phyloP scores from a whole-genome alignment of 1,140 invertebrate genomes.

The Drosophila murphyi region DNA sequence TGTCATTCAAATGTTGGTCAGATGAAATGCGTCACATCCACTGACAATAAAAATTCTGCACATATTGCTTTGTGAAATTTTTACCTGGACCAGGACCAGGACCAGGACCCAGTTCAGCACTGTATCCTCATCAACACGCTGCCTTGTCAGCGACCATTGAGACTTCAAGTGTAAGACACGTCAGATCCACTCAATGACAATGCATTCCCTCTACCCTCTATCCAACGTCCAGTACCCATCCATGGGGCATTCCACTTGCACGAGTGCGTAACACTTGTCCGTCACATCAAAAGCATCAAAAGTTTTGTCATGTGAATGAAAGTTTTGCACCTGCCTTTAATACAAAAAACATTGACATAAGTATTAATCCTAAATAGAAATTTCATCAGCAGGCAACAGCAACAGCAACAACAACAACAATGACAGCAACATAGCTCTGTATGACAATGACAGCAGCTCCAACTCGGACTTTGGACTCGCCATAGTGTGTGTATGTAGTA shows the following conservation, averaged over 20 bases:
- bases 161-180: slow-evolving; percentile 75
- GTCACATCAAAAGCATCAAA: slow-evolving; percentile 78
- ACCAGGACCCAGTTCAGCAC: neutral
- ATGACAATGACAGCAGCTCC: slow-evolving; percentile 29
- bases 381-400: slow-evolving; percentile 62
- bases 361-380: slow-evolving; percentile 79
- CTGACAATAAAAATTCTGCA: slow-evolving; percentile 60
- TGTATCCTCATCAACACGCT: slow-evolving; percentile 66
- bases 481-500: neutral
- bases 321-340: slow-evolving; percentile 64
- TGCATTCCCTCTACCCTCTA: slow-evolving; percentile 1
- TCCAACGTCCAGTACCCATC: neutral
- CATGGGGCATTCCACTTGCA: slow-evolving; percentile 37
- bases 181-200: slow-evolving; percentile 66
- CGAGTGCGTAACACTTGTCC: slow-evolving; percentile 60
- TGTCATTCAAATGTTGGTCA: slow-evolving; percentile 63
- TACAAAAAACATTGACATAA: slow-evolving; percentile 67
- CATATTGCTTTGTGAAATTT: slow-evolving; percentile 12
- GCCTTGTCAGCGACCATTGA: slow-evolving; percentile 62
- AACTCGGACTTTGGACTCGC: neutral
- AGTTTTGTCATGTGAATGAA: slow-evolving; percentile 74
- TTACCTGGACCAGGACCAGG: slow-evolving; percentile 10
- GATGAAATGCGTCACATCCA: slow-evolving; percentile 36
- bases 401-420: slow-evolving; percentile 31
- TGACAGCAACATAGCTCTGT: neutral